These are phyloP conservation scores for Torymus auratus DNA, from an alignment of 2,888 invertebrate genomes.

Conservation along the genomic window DNA sequence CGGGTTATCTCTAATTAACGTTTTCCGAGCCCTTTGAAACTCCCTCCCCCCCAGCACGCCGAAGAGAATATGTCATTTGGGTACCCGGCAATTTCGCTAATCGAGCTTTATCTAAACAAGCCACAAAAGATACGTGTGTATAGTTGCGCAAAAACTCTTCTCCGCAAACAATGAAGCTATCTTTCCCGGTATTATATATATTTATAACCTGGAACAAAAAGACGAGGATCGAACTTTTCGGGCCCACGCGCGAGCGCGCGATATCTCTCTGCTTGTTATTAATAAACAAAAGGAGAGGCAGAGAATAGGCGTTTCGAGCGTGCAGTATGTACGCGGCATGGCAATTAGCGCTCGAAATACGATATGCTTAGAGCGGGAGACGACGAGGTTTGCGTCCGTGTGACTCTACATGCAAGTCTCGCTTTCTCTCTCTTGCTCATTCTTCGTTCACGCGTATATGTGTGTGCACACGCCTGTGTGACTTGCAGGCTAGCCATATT, in stretches of 20 bases:
- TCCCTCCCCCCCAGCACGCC: too few species aligned
- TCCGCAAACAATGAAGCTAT: too few species aligned
- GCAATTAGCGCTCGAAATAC: slow-evolving; percentile 58
- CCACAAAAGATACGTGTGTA: too few species aligned
- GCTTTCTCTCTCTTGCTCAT: slow-evolving; percentile 8
- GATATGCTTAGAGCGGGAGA: slow-evolving; percentile 48
- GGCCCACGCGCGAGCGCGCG: neutral
- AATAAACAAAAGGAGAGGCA: slow-evolving; percentile 26
- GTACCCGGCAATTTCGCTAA: too few species aligned
- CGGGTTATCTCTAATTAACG: too few species aligned
- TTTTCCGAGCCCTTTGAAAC: too few species aligned
- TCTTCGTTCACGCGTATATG: slow-evolving; percentile 23
- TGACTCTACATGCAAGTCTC: slow-evolving; percentile 11
- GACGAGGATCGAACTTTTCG: too few species aligned
- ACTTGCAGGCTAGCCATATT: slow-evolving; percentile 26
- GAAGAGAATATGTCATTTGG: too few species aligned
- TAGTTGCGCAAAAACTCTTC: too few species aligned
- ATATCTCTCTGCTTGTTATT: neutral
- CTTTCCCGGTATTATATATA: too few species aligned
- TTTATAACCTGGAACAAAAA: too few species aligned
- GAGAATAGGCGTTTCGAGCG: slow-evolving; percentile 8
- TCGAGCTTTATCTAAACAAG: too few species aligned
- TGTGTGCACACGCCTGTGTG: neutral
- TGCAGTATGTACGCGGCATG: slow-evolving; percentile 12
- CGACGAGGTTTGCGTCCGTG: slow-evolving; percentile 6